Evolutionary conservation across 92 coral and sea anemone species (phyloP).

Genomic region (Zoanthus sociatus): DNA sequence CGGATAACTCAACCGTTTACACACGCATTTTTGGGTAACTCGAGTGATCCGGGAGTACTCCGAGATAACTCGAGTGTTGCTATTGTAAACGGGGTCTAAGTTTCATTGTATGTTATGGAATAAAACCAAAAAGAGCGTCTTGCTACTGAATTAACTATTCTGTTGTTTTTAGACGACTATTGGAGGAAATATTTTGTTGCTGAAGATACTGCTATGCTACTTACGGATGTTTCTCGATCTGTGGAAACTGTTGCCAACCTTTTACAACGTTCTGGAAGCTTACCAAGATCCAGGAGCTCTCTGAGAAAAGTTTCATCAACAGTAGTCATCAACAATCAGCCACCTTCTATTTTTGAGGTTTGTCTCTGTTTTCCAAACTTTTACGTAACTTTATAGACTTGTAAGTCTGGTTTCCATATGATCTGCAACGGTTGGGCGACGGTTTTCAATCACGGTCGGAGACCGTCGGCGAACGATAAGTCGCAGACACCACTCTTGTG

Average conservation of each 20-base stretch:
- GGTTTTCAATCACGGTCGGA: too few relatives aligned
- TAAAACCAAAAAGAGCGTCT: background rate
- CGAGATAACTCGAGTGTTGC: too few relatives aligned
- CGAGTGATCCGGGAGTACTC: too few relatives aligned
- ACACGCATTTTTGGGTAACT: too few relatives aligned
- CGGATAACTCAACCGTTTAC: too few relatives aligned
- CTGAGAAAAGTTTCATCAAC: slow-evolving; percentile 53
- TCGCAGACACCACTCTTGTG: too few relatives aligned
- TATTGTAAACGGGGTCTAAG: too few relatives aligned
- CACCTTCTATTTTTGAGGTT: slow-evolving; percentile 69
- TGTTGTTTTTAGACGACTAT: slow-evolving; percentile 76
- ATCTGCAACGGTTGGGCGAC: too few relatives aligned
- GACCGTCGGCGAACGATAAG: too few relatives aligned
- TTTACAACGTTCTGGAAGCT: slow-evolving; percentile 60
- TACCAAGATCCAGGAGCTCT: slow-evolving; percentile 63
- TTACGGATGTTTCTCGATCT: slow-evolving; percentile 92
- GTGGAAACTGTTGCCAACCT: slow-evolving; percentile 76
- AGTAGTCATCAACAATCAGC: slow-evolving; percentile 51
- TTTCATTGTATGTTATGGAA: background rate
- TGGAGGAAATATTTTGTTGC: slow-evolving; percentile 93
- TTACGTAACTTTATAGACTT: background rate
- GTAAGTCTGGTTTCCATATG: too few relatives aligned
- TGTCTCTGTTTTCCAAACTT: background rate
- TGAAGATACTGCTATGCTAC: slow-evolving; percentile 97
- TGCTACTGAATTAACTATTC: background rate